Evolutionary conservation across 2,113 vertebrate species (phyloP).

Genomic region (Periophthalmus modestus): DNA sequence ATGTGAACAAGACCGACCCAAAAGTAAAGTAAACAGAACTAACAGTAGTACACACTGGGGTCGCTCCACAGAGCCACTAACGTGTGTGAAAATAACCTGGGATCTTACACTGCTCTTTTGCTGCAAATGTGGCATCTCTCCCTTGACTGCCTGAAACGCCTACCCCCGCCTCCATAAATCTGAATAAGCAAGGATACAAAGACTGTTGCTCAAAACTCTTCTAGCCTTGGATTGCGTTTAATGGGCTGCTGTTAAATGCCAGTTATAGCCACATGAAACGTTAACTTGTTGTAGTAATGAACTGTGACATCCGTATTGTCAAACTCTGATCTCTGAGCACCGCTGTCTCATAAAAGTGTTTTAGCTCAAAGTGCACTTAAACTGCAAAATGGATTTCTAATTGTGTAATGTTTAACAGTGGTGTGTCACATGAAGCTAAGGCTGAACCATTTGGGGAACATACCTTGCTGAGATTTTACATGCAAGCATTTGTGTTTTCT

Average conservation of each 20-base stretch:
- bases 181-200: neutral
- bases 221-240: neutral
- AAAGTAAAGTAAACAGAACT: no score
- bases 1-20: no score
- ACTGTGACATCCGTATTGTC: neutral
- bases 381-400: neutral
- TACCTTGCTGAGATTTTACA: no score
- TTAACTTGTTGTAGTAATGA: neutral
- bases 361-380: conserved; percentile 11
- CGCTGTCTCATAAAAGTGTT: neutral
- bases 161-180: neutral
- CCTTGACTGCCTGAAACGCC: neutral
- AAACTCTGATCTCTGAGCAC: neutral
- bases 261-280: neutral
- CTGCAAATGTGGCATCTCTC: no score
- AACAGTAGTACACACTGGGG: no score
- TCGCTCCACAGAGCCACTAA: no score
- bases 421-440: neutral
- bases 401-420: conserved; percentile 35
- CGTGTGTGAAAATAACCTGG: no score
- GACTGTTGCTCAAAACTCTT: neutral
- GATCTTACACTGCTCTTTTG: no score
- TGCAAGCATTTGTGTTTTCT: no score
- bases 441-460: no score
- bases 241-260: conserved; percentile 10